These are phyloP conservation scores for Heliopora coerulea DNA, from an alignment of 92 coral and sea anemone species.

Conservation along the genomic window DNA sequence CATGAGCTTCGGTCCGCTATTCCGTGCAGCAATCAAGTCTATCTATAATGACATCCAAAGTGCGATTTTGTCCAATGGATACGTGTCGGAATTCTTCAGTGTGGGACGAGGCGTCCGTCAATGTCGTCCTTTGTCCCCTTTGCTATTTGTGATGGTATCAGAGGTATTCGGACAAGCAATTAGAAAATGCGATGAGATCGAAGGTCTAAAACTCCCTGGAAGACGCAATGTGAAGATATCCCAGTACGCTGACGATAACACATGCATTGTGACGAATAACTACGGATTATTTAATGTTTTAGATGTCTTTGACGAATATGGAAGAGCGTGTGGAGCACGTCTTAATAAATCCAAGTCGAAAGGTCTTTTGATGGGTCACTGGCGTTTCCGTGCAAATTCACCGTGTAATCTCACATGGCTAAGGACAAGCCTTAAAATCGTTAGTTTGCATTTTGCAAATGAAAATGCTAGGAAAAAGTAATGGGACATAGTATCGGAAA, in stretches of 20 bases:
- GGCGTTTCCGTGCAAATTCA: not conserved
- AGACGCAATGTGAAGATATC: not conserved
- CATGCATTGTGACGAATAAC: not conserved
- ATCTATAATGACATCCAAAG: constrained; percentile 24
- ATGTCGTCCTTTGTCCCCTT: constrained; percentile 40
- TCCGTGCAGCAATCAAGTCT: not conserved
- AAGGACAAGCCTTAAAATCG: constrained; percentile 5
- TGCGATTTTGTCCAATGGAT: constrained; percentile 34
- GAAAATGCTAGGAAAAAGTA: not conserved
- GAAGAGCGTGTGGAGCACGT: constrained; percentile 17
- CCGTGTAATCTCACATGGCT: constrained; percentile 31
- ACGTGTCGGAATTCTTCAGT: constrained; percentile 9
- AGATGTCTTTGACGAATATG: constrained; percentile 19
- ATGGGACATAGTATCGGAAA: not conserved
- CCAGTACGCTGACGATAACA: constrained; percentile 48
- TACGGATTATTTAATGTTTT: constrained; percentile 2
- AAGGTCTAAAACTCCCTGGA: constrained; percentile 30
- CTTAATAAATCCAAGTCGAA: constrained; percentile 30
- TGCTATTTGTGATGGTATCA: constrained; percentile 15
- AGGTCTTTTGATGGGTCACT: constrained; percentile 47
- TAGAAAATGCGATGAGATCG: not conserved
- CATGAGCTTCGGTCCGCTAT: constrained; percentile 44
- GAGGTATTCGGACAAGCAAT: constrained; percentile 27
- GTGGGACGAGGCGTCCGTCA: constrained; percentile 37
- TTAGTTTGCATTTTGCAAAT: constrained; percentile 15